Conservation (phyloP, 2,797 vertebrate genomes). For the Aeoliscus strigatus region DNA sequence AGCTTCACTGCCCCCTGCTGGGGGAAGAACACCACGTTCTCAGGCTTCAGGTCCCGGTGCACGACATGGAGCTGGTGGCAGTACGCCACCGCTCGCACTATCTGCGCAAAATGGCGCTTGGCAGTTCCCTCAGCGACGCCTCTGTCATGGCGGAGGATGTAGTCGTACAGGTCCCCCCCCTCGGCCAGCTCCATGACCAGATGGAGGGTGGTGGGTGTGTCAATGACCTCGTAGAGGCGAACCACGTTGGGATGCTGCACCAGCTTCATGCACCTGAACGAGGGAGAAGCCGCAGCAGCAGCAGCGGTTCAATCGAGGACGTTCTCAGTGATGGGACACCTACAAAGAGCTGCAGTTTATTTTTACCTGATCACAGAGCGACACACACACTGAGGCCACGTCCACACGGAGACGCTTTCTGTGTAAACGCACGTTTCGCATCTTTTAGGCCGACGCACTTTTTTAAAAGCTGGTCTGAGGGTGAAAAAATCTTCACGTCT, state of each 20-base stretch:
- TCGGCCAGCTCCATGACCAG: slow-evolving; percentile 87
- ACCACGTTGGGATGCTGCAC: slow-evolving; percentile 90
- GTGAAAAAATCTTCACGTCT: too few relatives aligned
- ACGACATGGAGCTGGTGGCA: slow-evolving; percentile 86
- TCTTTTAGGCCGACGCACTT: too few relatives aligned
- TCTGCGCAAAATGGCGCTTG: slow-evolving; percentile 84
- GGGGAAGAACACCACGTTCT: slow-evolving; percentile 88
- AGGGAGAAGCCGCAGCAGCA: too few relatives aligned
- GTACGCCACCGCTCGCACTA: slow-evolving; percentile 83
- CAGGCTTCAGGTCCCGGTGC: slow-evolving; percentile 86
- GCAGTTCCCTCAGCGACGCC: slow-evolving; percentile 78
- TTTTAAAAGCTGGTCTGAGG: too few relatives aligned
- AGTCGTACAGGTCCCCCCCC: slow-evolving; percentile 86
- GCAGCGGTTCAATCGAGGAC: too few relatives aligned
- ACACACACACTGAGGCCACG: too few relatives aligned
- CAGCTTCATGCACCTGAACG: slow-evolving; percentile 82
- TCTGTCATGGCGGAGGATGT: slow-evolving; percentile 83
- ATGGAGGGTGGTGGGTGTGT: slow-evolving; percentile 86
- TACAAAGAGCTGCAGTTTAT: too few relatives aligned
- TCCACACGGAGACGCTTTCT: too few relatives aligned
- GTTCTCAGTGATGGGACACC: too few relatives aligned
- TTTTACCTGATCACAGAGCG: too few relatives aligned
- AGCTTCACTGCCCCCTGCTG: slow-evolving; percentile 85
- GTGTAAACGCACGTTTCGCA: too few relatives aligned
- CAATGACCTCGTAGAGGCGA: slow-evolving; percentile 85